Base-by-base conservation (phyloP, 2,888 invertebrate species). In the Gastracanthus pulcherrimus region DNA sequence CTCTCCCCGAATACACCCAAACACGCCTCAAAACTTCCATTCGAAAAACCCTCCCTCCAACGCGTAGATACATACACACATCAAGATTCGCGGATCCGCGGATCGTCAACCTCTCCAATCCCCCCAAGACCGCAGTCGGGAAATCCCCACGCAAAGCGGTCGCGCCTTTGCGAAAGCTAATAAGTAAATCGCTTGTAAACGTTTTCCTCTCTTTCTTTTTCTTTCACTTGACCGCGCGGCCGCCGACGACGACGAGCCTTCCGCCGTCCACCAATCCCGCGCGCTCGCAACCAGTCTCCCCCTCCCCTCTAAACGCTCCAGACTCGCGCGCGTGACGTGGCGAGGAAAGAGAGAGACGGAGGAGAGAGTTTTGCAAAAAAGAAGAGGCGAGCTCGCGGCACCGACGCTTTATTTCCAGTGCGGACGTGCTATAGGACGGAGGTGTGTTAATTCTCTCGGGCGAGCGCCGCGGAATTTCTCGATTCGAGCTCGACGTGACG, bases 391-490 rank as follows among this genome's bases (percentile, higher is more conserved):
- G 64, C n/a, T 55, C 55, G 31, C 38, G 58, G 6, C 51, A 19
- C 34, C 16, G 62, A 13, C 34, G 34, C 69, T 62, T 81, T 74
- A 81, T 81, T 81, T 81, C 77, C 13, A 81, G 81, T 81, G 41
- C 51, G 62, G 69, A 72, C 67, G 67, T 41, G 41, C 38, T n/a
- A n/a, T n/a, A n/a, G n/a, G n/a, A n/a, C 36, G 76, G 64, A 76
- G 76, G 76, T 19, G 75, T 75, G 76, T 66, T n/a, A n/a, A n/a
- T n/a, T n/a, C 48, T 76, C 38, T 19, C 36, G n/a, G 45, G 69
- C 9, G 26, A 36, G 60, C 69, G 55, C 23, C 76, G 34, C 62
- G 62, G 3, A 4, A n/a, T 45, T 1, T 45, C 13, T 45, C 13
- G 3, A 5, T 13, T 9, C 3, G 13, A 9, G 26, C 2, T 4